Evolutionary conservation across 2,888 invertebrate species (phyloP), one percentile per base, ranked within the genome.

Genomic region (Ectemnius cavifrons): DNA sequence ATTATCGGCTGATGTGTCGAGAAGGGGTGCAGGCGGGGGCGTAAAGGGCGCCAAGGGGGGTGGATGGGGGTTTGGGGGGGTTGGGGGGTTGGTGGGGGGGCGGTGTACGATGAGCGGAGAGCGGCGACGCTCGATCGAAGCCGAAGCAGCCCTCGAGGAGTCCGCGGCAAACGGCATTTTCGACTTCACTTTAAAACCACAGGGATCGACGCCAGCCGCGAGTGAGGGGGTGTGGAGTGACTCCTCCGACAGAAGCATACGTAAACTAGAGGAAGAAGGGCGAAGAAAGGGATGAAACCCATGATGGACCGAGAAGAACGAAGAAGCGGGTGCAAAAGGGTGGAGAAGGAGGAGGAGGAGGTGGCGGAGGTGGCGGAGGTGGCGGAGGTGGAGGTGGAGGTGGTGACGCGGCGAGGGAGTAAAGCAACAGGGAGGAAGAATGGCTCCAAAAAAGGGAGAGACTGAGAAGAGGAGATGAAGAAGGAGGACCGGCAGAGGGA

Each of bases 401-500:
- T 13, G 23, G 52, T 16, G 52, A 5, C n/a, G 52, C 6, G 52
- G 1, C 52, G 52, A 52, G 11, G 52, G 52, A 6, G 52, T 52
- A 13, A 52, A 37, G 37, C 37, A 37, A 37, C 37, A 37, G 23
- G 56, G 57, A 56, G 56, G 28, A 63, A 63, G 47, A 47, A 63
- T 14, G 63, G 61, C n/a, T 61, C 45, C 61, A 28, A n/a, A 37
- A 37, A 52, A 52, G 52, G 52, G 52, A 37, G 37, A 37, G 37
- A 37, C 37, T 37, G 37, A 37, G 37, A 37, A 66, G 60, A 52
- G 61, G 28, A 58, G 23, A 58, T 20, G 18, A 20, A 58, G 13
- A 20, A 20, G 13, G 58, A 18, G 23, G 58, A 20, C 37, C 49
- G 61, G 37, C 60, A 68, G 62, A 69, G 66, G 67, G 76, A 28